Percentiles rank a stretch among this genome's conserved stretches.
Evolutionary conservation across 2,888 invertebrate genomes (phyloP).

Genomic region (Heliconius ethilla): DNA sequence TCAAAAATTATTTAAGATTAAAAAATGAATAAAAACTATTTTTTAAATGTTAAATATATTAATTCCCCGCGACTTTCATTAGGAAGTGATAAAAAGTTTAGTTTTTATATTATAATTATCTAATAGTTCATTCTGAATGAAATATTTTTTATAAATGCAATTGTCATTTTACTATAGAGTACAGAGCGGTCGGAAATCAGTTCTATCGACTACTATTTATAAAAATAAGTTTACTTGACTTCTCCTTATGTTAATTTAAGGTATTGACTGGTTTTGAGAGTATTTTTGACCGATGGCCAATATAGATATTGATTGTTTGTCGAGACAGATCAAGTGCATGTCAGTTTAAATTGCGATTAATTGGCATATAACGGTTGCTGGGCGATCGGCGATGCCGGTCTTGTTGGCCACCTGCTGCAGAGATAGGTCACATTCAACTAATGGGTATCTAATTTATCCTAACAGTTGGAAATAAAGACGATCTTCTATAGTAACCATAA

Average conservation of each 20-base stretch:
- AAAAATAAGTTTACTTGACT: conserved; percentile 6
- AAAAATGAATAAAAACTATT: too few species aligned
- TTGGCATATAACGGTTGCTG: conserved; percentile 49
- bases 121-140: too few species aligned
- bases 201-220: background rate
- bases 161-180: background rate
- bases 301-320: conserved; percentile 45
- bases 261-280: conserved; percentile 5
- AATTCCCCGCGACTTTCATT: too few species aligned
- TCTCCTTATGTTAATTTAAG: conserved; percentile 1
- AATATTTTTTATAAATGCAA: background rate
- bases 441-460: conserved; percentile 28
- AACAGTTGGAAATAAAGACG: conserved; percentile 19
- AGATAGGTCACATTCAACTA: conserved; percentile 27
- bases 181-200: background rate
- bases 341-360: conserved; percentile 59
- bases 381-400: conserved; percentile 37
- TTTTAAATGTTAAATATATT: too few species aligned
- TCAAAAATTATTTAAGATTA: too few species aligned
- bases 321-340: conserved; percentile 58
- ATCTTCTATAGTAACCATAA: background rate
- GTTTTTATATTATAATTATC: too few species aligned
- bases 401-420: conserved; percentile 43
- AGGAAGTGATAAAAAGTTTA: too few species aligned
- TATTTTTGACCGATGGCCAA: conserved; percentile 37